phyloP scores from a whole-genome alignment of 1,140 invertebrate species.

The Sipha flava region DNA sequence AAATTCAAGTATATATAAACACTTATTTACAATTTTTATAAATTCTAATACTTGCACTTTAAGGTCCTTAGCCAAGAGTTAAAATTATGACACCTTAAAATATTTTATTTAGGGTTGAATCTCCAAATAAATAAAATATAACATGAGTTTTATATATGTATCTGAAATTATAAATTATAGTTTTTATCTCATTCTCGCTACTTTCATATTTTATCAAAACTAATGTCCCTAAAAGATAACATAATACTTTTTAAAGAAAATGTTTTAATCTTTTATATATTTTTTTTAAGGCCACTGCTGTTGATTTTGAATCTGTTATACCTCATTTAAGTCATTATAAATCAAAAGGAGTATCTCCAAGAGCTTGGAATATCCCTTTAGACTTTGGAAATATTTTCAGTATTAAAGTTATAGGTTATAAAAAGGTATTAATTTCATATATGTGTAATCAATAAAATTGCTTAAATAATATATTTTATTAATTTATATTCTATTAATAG shows the following conservation, averaged over 20 bases:
- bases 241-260: background rate
- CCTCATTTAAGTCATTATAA: background rate
- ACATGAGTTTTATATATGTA: background rate
- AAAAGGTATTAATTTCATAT: background rate
- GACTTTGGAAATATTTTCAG: background rate
- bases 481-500: no score
- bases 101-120: background rate
- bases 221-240: background rate
- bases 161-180: background rate
- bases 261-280: background rate
- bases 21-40: no score
- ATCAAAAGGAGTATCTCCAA: background rate
- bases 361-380: background rate
- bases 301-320: background rate
- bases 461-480: background rate
- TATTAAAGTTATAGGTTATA: background rate
- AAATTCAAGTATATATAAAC: no score
- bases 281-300: background rate
- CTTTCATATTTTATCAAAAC: background rate
- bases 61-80: background rate
- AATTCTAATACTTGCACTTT: no score
- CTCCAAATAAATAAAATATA: background rate
- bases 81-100: background rate
- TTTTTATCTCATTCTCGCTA: background rate
- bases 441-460: background rate